Evolutionary conservation across 2,797 vertebrate genomes (phyloP), one percentile per base, ranked within the genome.

Genomic region (Labroides dimidiatus): DNA sequence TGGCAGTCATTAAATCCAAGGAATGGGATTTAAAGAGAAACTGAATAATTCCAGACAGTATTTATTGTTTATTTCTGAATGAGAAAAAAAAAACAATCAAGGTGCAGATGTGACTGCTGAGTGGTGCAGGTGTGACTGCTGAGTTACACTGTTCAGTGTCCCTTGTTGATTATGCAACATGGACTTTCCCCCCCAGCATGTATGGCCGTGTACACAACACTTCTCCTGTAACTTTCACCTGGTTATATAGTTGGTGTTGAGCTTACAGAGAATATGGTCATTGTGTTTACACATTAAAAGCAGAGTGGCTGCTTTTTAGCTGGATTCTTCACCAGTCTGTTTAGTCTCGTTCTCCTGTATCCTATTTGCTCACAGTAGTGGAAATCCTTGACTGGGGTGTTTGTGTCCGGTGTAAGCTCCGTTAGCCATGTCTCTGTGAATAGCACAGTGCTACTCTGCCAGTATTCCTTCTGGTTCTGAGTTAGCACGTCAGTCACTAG

Each of bases 191-290:
- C 27, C 19, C 17, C 15, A 24, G 56, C 20, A 43, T 67, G 45
- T 19, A 27, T 61, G 45, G 60, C 13, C 59, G 52, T 69, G 17
- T 61, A 48, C 21, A 33, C 13, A 7, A 1, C 19, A 23, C 45
- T 64, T 67, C 57, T 43, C 16, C 61, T 63, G n/a, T 7, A 54
- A 27, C 36, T 41, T 52, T 20, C 21, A 20, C 61, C 19, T 55
- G n/a, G 10, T 21, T 10, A 0, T 10, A 20, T 7, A 44, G 19
- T 2, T 2, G n/a, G 0, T 20, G 9, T 49, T 10, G 43, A 16
- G 23, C 1, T 14, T 0, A 15, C 20, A 16, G 48, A 6, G 15
- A 24, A 9, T 44, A 27, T n/a, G 21, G 16, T 33, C 17, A 23
- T 14, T 10, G 41, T 54, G 51, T 50, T 27, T 14, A 41, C 21